These are phyloP conservation scores for Podarcis lilfordi DNA, from an alignment of 2,797 vertebrate species.

Conservation along the genomic window DNA sequence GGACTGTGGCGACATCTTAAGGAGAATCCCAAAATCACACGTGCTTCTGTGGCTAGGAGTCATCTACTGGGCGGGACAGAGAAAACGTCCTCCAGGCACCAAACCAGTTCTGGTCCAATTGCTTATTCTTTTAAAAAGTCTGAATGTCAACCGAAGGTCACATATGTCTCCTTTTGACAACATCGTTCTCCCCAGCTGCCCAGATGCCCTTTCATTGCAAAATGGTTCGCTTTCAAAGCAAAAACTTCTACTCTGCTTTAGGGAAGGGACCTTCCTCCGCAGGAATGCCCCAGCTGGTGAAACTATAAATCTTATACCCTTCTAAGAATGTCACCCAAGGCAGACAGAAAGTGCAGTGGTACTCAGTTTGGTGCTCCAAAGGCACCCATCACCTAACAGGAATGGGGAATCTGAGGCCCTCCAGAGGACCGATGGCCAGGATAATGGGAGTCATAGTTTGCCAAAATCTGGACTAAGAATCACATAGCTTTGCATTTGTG, in stretches of 20 bases:
- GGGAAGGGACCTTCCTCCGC: neutral
- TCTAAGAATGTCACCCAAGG: too few relatives aligned
- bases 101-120: conserved; percentile 38
- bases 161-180: conserved; percentile 8
- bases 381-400: too few relatives aligned
- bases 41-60: neutral
- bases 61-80: neutral
- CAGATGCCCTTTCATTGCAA: neutral
- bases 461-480: too few relatives aligned
- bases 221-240: neutral
- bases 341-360: too few relatives aligned
- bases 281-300: conserved; percentile 30
- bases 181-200: conserved; percentile 31
- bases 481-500: neutral
- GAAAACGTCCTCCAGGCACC: neutral
- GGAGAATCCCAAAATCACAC: neutral
- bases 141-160: conserved; percentile 33
- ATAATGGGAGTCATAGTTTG: too few relatives aligned
- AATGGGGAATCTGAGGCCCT: too few relatives aligned
- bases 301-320: conserved; percentile 34
- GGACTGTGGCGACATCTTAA: neutral
- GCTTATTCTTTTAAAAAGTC: conserved; percentile 35
- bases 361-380: too few relatives aligned
- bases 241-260: too few relatives aligned
- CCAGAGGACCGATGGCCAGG: too few relatives aligned